These are phyloP conservation scores for Eudasyphora cyanicolor DNA, from an alignment of 2,888 invertebrate species.

Conservation along the genomic window DNA sequence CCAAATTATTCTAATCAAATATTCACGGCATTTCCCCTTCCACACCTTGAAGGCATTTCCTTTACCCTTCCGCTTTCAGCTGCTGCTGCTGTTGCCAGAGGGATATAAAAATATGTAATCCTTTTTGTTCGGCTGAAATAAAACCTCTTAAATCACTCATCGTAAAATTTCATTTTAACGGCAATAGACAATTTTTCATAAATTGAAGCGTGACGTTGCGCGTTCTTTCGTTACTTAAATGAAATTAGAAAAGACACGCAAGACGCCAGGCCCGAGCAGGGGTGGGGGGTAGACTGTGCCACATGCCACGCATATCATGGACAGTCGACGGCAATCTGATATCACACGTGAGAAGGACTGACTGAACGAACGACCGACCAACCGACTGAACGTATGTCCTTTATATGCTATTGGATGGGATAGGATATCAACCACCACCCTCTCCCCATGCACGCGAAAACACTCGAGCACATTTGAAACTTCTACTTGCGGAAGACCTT, in stretches of 20 bases:
- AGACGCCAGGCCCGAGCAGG: conserved; percentile 16
- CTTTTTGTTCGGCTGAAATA: conserved; percentile 1
- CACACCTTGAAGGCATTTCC: background rate
- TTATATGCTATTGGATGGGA: background rate
- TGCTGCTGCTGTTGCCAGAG: background rate
- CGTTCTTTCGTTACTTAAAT: conserved; percentile 48
- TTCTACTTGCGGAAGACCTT: conserved; percentile 43
- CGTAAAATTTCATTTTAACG: conserved; percentile 38
- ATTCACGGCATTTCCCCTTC: conserved; percentile 30
- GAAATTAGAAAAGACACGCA: conserved; percentile 41
- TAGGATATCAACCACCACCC: conserved; percentile 11
- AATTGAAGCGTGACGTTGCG: conserved; percentile 60
- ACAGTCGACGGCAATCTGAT: background rate
- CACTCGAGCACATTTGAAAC: conserved; percentile 20
- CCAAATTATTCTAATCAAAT: conserved; percentile 61
- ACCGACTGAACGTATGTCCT: background rate
- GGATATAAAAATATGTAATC: conserved; percentile 9
- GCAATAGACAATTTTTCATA: conserved; percentile 47
- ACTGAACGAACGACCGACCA: background rate
- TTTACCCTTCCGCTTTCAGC: background rate
- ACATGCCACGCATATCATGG: too few species aligned
- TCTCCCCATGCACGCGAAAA: background rate
- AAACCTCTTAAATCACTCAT: conserved; percentile 49
- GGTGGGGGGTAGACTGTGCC: conserved; percentile 40
- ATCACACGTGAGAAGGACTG: background rate